Percentiles rank a stretch among this genome's conserved stretches.
Evolutionary conservation across 1,140 invertebrate species (phyloP).

Genomic region (honey bee (Apis mellifera)): DNA sequence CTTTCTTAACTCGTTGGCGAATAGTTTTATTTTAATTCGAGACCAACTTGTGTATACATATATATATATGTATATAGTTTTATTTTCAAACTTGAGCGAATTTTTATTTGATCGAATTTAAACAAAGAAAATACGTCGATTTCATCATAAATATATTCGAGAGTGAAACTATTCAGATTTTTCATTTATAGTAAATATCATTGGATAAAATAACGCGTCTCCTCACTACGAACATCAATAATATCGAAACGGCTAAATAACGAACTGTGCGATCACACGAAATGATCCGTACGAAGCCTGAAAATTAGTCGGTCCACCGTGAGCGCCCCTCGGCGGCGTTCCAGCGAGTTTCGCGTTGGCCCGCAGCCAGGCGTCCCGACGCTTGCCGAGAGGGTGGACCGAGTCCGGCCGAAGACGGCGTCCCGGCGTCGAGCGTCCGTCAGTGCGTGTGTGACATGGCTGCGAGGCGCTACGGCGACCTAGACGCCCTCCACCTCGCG

Average conservation of each 20-base stretch:
- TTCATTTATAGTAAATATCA: too few species aligned
- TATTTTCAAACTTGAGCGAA: too few species aligned
- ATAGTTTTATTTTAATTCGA: too few species aligned
- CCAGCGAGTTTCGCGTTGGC: slow-evolving; percentile 70
- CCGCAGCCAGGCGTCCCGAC: slow-evolving; percentile 76
- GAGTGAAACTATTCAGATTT: too few species aligned
- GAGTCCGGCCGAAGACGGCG: slow-evolving; percentile 77
- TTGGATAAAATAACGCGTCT: too few species aligned
- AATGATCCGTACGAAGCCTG: background rate
- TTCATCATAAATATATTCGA: too few species aligned
- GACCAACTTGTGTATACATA: too few species aligned
- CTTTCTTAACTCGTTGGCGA: too few species aligned
- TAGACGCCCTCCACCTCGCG: slow-evolving; percentile 70
- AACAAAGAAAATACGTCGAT: too few species aligned
- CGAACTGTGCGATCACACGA: background rate
- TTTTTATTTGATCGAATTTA: too few species aligned
- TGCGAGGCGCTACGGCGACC: slow-evolving; percentile 77
- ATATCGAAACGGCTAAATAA: background rate
- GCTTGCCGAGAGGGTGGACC: slow-evolving; percentile 77
- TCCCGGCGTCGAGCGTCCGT: slow-evolving; percentile 80
- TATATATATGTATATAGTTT: too few species aligned
- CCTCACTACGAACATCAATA: too few species aligned
- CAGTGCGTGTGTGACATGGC: slow-evolving; percentile 81
- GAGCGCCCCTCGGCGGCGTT: slow-evolving; percentile 56
- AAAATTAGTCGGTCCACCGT: background rate